Evolutionary conservation across 1,140 invertebrate genomes (phyloP).

Genomic region (Drosophila melanogaster): Release_6_plus_ISO1_MT NT_033777.3:6503501-6504000

Average conservation of each 20-base stretch:
- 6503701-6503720: constrained; percentile 2
- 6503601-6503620: constrained; percentile 62
- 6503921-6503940: constrained; percentile 3
- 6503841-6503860: constrained; percentile 1
- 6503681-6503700: constrained; percentile 10
- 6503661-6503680: constrained; percentile 44
- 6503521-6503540: constrained; percentile 32
- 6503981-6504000: constrained; percentile 29
- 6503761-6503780: constrained; percentile 15
- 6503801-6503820: constrained; percentile 7
- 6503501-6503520: constrained; percentile 52
- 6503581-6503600: constrained; percentile 20
- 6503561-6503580: constrained; percentile 18
- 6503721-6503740: background rate
- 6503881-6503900: constrained; percentile 7
- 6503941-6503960: background rate
- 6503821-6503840: constrained; percentile 17
- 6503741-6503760: constrained; percentile 8
- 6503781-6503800: constrained; percentile 4
- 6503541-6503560: constrained; percentile 35
- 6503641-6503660: constrained; percentile 35
- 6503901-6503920: background rate
- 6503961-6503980: background rate
- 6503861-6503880: constrained; percentile 11
- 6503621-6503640: constrained; percentile 49